Evolutionary conservation across 2,888 invertebrate species (phyloP).

Genomic region (Neuroscelio doddi): DNA sequence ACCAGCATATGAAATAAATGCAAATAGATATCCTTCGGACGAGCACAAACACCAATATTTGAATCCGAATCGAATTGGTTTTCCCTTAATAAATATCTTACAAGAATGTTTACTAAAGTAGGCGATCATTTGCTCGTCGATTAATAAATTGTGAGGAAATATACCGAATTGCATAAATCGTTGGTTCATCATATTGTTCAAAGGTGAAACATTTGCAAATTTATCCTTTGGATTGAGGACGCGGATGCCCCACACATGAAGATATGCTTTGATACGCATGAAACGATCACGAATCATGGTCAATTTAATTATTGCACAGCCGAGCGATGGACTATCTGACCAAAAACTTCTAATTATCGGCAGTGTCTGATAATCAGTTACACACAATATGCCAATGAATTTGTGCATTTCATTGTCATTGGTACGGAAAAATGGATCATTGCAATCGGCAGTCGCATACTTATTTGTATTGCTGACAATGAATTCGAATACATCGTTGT

Average conservation of each 20-base stretch:
- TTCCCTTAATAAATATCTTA: conserved; percentile 55
- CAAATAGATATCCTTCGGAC: conserved; percentile 49
- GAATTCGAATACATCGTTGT: neutral
- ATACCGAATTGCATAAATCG: conserved; percentile 46
- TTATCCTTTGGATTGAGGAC: conserved; percentile 48
- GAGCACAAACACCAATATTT: conserved; percentile 53
- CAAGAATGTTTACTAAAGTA: conserved; percentile 52
- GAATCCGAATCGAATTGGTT: conserved; percentile 54
- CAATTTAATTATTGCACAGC: neutral
- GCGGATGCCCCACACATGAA: conserved; percentile 45
- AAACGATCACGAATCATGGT: neutral
- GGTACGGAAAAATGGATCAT: neutral
- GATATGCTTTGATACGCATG: neutral
- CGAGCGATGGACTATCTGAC: neutral
- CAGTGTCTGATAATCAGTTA: neutral
- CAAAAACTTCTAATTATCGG: neutral
- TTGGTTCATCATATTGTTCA: conserved; percentile 48
- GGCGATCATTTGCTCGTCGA: conserved; percentile 48
- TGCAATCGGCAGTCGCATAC: neutral
- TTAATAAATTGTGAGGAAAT: conserved; percentile 46
- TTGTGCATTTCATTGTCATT: neutral
- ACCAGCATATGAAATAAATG: conserved; percentile 50
- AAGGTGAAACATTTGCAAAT: conserved; percentile 50
- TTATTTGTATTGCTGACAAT: neutral
- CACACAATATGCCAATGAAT: neutral